Evolutionary conservation across 1,140 invertebrate species (phyloP).

Genomic region (Cydia strobilella): DNA sequence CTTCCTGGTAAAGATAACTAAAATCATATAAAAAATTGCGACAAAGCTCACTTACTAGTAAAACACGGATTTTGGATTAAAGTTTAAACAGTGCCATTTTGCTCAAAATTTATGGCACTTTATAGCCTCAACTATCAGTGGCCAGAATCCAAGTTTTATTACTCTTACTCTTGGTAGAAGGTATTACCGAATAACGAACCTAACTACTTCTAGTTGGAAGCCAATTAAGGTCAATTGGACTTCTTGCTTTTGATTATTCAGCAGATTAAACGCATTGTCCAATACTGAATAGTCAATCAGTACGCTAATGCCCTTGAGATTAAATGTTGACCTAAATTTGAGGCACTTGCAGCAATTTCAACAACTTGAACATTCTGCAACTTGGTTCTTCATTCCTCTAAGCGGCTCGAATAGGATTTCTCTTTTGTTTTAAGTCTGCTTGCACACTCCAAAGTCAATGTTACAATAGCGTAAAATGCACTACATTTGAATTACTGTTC

Average conservation of each 20-base stretch:
- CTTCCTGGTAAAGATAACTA: no score
- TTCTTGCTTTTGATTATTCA: not conserved
- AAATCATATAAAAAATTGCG: not conserved
- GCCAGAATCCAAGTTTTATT: conserved; percentile 13
- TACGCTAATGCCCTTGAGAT: not conserved
- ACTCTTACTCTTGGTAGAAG: not conserved
- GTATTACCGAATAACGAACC: not conserved
- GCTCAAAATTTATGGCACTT: conserved; percentile 12
- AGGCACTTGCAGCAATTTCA: not conserved
- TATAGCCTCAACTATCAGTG: not conserved
- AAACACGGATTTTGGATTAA: not conserved
- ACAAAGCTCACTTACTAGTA: not conserved
- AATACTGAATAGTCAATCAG: not conserved
- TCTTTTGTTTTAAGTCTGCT: no score
- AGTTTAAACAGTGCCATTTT: conserved; percentile 2
- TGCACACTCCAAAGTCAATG: no score
- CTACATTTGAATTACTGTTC: no score
- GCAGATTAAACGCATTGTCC: not conserved
- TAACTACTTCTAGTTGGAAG: not conserved
- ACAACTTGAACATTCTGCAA: no score
- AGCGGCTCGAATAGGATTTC: no score
- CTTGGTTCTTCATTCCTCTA: no score
- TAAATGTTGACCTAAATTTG: not conserved
- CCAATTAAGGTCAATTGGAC: not conserved
- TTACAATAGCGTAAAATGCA: no score